Evolutionary conservation across 2,888 invertebrate genomes (phyloP), one percentile per base, ranked within the genome.

Genomic region (Disparrhopalites patrizii): DNA sequence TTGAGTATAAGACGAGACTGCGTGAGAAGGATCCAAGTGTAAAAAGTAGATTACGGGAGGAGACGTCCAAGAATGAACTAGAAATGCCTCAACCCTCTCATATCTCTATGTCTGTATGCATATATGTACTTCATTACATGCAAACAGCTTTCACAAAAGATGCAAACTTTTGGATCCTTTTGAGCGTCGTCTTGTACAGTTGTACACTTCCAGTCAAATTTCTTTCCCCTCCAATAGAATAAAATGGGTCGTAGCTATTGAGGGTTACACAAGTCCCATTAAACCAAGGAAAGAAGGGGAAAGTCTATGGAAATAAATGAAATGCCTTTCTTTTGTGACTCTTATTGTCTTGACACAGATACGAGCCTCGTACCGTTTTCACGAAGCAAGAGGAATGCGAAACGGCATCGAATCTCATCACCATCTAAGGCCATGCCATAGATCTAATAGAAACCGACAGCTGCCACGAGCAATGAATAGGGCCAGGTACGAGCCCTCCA

Each of bases 351-450:
- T 55, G n/a, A 33, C 20, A 25, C 52, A 70, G 70, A 60, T 67
- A 23, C 67, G 70, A 62, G 66, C 68, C 47, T 70, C 70, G 7
- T 69, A 65, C 62, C 67, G 69, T 25, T 69, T 67, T 52, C 69
- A 65, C 54, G 69, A 69, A 15, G 51, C 23, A 13, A 58, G 70
- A 30, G 23, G 33, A 3, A 51, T 51, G 25, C 47, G 36, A 52
- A 62, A 62, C 51, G 62, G 62, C 20, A 27, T 60, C 1, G 60
- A 60, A 31, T 23, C 33, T 8, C 25, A 33, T 25, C 3, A 20
- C 33, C 31, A 31, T 15, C 31, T 51, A 13, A 62, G 57, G 8
- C n/a, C 57, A 13, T 27, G 62, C 8, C 50, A 62, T 18, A 50
- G 33, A 50, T 5, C 52, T 30, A n/a, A n/a, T n/a, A n/a, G n/a